Evolutionary conservation across 2,113 vertebrate species (phyloP).

Genomic region (Nannobrachium achirus): DNA sequence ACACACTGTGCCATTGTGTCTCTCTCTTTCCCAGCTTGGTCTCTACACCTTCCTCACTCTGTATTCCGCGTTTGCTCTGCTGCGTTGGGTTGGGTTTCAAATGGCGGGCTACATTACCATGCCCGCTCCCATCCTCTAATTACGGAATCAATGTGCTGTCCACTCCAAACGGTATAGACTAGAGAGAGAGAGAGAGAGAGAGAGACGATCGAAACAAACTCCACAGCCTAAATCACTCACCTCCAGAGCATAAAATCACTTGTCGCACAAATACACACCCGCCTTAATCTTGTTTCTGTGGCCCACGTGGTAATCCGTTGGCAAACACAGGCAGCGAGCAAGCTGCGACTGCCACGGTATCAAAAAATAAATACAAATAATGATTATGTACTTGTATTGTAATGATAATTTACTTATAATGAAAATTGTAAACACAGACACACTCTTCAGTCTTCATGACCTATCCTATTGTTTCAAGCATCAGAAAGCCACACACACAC

Average conservation of each 20-base stretch:
- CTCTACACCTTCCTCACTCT: not conserved
- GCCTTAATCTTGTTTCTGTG: not conserved
- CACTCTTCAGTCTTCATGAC: not conserved
- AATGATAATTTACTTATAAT: too few relatives aligned
- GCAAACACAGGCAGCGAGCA: too few relatives aligned
- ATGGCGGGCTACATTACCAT: not conserved
- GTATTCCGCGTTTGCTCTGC: not conserved
- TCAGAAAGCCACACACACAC: not conserved
- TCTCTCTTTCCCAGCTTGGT: not conserved
- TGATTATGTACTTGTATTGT: too few relatives aligned
- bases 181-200: too few relatives aligned
- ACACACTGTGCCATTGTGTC: not conserved
- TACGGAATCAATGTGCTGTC: constrained; percentile 26
- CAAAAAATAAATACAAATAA: too few relatives aligned
- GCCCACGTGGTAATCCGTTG: too few relatives aligned
- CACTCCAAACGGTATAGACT: not conserved
- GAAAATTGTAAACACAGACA: not conserved
- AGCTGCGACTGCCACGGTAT: too few relatives aligned
- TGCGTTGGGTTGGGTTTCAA: constrained; percentile 19
- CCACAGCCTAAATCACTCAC: not conserved
- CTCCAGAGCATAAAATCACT: not conserved
- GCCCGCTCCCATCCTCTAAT: constrained; percentile 16
- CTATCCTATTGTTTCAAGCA: not conserved
- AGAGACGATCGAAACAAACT: not conserved
- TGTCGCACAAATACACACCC: not conserved